Percentiles rank a stretch among this genome's conserved stretches.
phyloP scores from a whole-genome alignment of 37 sponge, comb jelly and placozoan species.

The Axinella damicornis region DNA sequence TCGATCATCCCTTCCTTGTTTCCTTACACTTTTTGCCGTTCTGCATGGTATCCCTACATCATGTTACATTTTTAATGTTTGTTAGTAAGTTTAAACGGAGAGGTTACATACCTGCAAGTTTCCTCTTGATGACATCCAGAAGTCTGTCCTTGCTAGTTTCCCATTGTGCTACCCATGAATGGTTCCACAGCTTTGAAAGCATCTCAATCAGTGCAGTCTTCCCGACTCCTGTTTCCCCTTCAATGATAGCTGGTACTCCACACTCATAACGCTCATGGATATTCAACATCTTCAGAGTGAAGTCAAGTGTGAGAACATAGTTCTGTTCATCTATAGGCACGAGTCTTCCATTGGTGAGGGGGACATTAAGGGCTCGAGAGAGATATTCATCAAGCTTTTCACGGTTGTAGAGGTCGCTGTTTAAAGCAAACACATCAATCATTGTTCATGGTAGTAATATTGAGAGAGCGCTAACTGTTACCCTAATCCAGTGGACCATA shows the following conservation, averaged over 20 bases:
- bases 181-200: constrained; percentile 81
- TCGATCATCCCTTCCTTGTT: too few species aligned
- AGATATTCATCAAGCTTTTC: constrained; percentile 66
- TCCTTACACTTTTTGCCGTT: too few species aligned
- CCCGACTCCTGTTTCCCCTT: constrained; percentile 94
- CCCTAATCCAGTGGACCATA: too few species aligned
- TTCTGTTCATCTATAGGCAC: constrained; percentile 62
- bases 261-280: constrained; percentile 80
- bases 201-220: constrained; percentile 88
- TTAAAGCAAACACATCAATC: too few species aligned
- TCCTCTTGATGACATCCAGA: constrained; percentile 31
- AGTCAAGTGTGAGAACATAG: constrained; percentile 90
- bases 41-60: too few species aligned
- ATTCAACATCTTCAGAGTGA: constrained; percentile 85
- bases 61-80: too few species aligned
- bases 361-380: constrained; percentile 65
- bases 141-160: constrained; percentile 16
- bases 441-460: background rate
- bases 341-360: constrained; percentile 37
- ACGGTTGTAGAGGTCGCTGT: constrained; percentile 41
- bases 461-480: too few species aligned
- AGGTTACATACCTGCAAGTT: constrained; percentile 24
- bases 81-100: too few species aligned
- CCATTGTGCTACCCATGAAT: constrained; percentile 49
- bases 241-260: constrained; percentile 92